Percentiles rank a stretch among this genome's conserved stretches.
These are phyloP conservation scores for Beroe forskalii DNA, from an alignment of 37 sponge, comb jelly and placozoan genomes.

Conservation along the genomic window DNA sequence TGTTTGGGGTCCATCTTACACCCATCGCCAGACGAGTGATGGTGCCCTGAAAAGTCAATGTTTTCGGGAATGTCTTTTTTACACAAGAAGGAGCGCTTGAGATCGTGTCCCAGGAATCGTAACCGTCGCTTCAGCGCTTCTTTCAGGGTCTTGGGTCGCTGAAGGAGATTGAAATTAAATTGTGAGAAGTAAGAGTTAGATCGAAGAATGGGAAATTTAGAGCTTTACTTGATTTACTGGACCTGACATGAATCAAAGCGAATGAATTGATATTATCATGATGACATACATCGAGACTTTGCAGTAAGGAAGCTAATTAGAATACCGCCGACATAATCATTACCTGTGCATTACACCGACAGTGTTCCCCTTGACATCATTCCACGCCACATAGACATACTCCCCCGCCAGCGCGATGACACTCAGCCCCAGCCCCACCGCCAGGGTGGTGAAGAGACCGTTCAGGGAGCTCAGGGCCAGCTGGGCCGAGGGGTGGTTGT, in stretches of 20 bases:
- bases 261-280: too few relatives aligned
- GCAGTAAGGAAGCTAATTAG: too few relatives aligned
- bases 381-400: constrained; percentile 59
- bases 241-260: too few relatives aligned
- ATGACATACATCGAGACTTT: too few relatives aligned
- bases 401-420: constrained; percentile 42
- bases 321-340: too few relatives aligned
- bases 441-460: constrained; percentile 51
- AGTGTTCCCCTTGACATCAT: constrained; percentile 26
- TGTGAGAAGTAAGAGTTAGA: too few relatives aligned
- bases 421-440: constrained; percentile 21
- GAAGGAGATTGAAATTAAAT: not conserved
- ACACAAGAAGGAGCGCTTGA: constrained; percentile 6
- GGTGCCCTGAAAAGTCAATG: not conserved
- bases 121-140: constrained; percentile 53
- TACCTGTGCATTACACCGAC: constrained; percentile 1
- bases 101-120: not conserved
- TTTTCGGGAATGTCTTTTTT: not conserved
- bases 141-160: constrained; percentile 47
- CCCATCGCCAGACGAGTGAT: not conserved
- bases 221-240: too few relatives aligned
- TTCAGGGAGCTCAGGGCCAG: constrained; percentile 44
- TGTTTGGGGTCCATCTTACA: not conserved
- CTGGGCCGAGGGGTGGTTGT: not conserved
- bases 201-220: too few relatives aligned